Base-by-base conservation (phyloP, 53 echinoderm and acorn worm species). In the Zoroaster sp. region DNA sequence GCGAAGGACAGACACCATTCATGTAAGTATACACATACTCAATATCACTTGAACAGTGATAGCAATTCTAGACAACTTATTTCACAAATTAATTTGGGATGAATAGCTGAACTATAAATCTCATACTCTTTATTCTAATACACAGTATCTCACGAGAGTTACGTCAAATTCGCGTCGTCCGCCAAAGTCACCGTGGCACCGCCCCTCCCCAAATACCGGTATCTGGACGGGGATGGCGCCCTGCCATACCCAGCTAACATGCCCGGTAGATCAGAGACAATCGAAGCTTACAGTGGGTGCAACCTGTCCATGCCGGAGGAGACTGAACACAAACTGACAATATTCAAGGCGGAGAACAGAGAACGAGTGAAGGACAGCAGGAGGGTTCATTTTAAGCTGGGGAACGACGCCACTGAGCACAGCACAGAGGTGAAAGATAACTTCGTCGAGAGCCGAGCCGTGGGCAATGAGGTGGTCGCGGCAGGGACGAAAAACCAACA, bases 121-220 rank as follows among this genome's bases (percentile, higher is more conserved):
- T 35, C n/a, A 74, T 13, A 4, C 41, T 45, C 11, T 43, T 66
- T 77, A 12, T 79, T 77, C 34, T 14, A 4, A 17, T 23, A 37
- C 5, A 74, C 89, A 99, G 99, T 99, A 71, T 96, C 99, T 44
- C 94, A 94, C 44, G 75, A 87, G 6, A 95, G 91, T 74, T 99
- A 91, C 91, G 69, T 91, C 54, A 80, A 73, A 1, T 94, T 92
- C 75, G 35, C 77, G 2, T 49, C 72, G 5, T 55, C 82, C 63
- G 25, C 87, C 88, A 45, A 81, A 74, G 51, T 17, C 34, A 36
- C 70, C 86, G 1, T 71, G 13, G 88, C 91, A 13, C 74, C 94
- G 18, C 90, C 92, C 9, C 86, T 71, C 10, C 72, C 99, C 13
- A 93, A 93, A 83, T 99, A 99, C 69, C 94, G 93, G 8, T 99